Percentiles rank a stretch among this genome's conserved stretches.
These are phyloP conservation scores for Phataginus tricuspis DNA, from an alignment of 2,797 vertebrate genomes.

Conservation along the genomic window DNA sequence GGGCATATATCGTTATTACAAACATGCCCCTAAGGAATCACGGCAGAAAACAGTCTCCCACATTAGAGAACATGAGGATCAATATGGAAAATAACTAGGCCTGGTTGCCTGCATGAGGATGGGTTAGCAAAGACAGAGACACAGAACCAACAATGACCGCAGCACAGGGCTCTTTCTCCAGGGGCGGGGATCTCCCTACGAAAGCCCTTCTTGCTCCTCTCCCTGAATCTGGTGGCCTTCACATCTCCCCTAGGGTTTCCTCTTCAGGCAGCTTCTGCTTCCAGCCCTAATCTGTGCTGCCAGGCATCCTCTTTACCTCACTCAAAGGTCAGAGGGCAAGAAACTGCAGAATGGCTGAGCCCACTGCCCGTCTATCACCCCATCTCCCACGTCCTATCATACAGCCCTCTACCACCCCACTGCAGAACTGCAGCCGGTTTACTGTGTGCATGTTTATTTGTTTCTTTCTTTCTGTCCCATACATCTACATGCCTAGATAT, in stretches of 20 bases:
- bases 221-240: not conserved
- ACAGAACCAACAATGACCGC: not conserved
- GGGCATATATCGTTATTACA: not conserved
- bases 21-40: not conserved
- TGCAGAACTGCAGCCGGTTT: fast-evolving
- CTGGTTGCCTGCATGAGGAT: not conserved
- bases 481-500: not conserved
- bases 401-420: not conserved
- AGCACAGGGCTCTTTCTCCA: not conserved
- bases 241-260: not conserved
- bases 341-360: not conserved
- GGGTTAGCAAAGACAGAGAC: not conserved
- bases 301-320: not conserved
- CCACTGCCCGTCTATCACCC: not conserved
- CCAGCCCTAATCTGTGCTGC: not conserved
- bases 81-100: not conserved
- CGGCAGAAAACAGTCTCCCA: not conserved
- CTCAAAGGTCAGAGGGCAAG: not conserved
- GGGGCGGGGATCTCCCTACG: not conserved
- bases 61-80: not conserved
- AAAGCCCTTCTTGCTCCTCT: not conserved
- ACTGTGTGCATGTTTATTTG: not conserved
- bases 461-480: not conserved
- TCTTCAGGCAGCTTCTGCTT: not conserved
- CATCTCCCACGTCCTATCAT: not conserved